Conservation (phyloP, 2,797 vertebrate species). For the Paramormyrops hopkinsi region DNA sequence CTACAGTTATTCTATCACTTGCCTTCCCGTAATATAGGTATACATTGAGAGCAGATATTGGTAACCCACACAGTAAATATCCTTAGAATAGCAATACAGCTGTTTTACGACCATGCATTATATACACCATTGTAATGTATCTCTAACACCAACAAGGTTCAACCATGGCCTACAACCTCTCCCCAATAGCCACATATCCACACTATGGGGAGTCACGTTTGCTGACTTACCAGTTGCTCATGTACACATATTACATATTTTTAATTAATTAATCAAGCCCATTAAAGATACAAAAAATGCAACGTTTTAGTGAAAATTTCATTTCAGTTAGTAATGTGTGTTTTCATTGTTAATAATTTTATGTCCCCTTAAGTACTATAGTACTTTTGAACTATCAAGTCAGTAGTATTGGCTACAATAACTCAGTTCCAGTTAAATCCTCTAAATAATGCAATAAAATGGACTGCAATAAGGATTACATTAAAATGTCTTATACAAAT, state of each 20-base stretch:
- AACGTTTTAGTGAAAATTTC: neutral
- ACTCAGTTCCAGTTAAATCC: neutral
- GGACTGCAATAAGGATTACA: neutral
- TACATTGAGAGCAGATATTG: neutral
- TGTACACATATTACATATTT: neutral
- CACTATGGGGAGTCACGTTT: neutral
- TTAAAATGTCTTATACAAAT: neutral
- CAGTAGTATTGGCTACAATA: neutral
- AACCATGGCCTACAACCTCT: neutral
- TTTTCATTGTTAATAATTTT: neutral
- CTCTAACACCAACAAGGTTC: neutral
- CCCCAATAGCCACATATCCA: neutral
- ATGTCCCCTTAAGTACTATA: neutral
- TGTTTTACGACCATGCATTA: neutral
- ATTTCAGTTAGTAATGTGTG: neutral
- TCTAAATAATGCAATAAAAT: neutral
- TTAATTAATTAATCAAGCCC: neutral
- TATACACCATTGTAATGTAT: neutral
- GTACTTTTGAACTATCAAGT: neutral
- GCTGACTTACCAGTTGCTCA: neutral
- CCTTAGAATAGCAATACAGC: neutral
- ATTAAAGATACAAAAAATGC: neutral
- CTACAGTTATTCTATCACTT: neutral
- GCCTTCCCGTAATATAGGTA: neutral
- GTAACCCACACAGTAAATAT: neutral